Evolutionary conservation across 1,140 invertebrate species (phyloP).

Genomic region (Drosophila lowei): DNA sequence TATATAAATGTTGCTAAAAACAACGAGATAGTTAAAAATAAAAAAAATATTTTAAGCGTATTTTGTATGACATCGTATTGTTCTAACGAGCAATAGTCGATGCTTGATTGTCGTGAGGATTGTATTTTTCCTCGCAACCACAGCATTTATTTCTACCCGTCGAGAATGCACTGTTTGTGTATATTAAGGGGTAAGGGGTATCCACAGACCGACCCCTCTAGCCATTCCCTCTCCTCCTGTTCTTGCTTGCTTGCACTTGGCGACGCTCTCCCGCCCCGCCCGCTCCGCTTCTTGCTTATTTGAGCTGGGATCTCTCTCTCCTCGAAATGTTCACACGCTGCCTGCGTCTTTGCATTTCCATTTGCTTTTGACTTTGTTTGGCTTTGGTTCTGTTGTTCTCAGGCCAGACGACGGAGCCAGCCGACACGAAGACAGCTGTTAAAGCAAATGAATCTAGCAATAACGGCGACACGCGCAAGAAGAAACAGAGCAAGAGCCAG

Average conservation of each 20-base stretch:
- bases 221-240: no score
- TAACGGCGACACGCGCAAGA: slow-evolving; percentile 33
- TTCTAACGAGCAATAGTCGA: no score
- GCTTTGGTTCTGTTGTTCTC: slow-evolving; percentile 39
- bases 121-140: no score
- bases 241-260: slow-evolving; percentile 41
- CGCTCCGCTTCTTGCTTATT: neutral
- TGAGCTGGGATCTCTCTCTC: slow-evolving; percentile 1
- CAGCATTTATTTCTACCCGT: no score
- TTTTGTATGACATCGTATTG: no score
- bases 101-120: no score
- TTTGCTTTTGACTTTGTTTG: slow-evolving; percentile 32
- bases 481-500: slow-evolving; percentile 36
- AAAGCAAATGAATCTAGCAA: slow-evolving; percentile 61
- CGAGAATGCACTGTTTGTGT: no score
- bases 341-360: slow-evolving; percentile 3
- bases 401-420: slow-evolving; percentile 32
- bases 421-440: slow-evolving; percentile 52
- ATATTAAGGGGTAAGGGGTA: no score
- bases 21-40: neutral
- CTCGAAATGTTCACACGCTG: slow-evolving; percentile 66
- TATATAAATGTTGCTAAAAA: neutral
- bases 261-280: slow-evolving; percentile 6
- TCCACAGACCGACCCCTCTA: no score
- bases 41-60: no score